phyloP scores from a whole-genome alignment of 2,888 invertebrate species.

The Oasisia sp. region DNA sequence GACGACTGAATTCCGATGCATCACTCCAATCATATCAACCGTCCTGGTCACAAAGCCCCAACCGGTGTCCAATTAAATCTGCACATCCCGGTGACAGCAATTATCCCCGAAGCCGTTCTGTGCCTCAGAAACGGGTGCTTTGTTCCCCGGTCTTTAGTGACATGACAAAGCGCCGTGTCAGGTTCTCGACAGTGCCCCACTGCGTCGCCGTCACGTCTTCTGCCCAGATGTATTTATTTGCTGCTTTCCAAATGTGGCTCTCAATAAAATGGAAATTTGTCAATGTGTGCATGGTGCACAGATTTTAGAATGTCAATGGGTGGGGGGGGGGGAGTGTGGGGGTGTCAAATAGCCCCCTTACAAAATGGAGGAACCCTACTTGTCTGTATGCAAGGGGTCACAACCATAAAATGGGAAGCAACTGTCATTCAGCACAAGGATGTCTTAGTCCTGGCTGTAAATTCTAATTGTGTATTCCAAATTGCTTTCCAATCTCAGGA shows the following conservation, averaged over 20 bases:
- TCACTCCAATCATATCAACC: neutral
- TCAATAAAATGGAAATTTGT: slow-evolving; percentile 13
- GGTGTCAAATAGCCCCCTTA: neutral
- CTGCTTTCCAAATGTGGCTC: neutral
- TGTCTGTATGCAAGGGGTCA: neutral
- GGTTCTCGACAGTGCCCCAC: neutral
- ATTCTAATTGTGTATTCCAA: neutral
- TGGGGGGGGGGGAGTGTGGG: neutral
- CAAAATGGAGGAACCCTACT: neutral
- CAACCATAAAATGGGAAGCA: neutral
- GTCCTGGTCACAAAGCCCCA: neutral
- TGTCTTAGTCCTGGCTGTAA: neutral
- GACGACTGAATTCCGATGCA: neutral
- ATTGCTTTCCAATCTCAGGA: neutral
- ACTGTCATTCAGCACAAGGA: neutral
- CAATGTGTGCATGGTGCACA: neutral
- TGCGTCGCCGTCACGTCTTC: neutral
- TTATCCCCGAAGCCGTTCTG: neutral
- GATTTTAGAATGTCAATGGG: neutral
- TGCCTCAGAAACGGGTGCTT: neutral
- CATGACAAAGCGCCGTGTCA: neutral
- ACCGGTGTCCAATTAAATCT: neutral
- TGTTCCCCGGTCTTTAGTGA: neutral
- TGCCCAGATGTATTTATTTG: neutral
- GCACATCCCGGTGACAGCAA: neutral